Conservation (phyloP, 2,888 invertebrate species). For the Stegana nigrithorax region DNA sequence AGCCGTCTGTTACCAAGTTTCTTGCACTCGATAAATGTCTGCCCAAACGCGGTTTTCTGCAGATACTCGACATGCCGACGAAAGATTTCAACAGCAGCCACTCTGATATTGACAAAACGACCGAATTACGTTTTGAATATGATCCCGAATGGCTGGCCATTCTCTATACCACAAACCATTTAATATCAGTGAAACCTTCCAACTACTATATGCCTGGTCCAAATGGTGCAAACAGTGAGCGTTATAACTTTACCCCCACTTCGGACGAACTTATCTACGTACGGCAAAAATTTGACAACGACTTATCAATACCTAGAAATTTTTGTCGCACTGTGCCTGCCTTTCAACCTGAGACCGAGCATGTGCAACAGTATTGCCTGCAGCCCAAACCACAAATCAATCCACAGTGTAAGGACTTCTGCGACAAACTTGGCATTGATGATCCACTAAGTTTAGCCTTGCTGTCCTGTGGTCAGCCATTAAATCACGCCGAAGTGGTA, state of each 20-base stretch:
- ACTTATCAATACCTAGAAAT: conserved; percentile 80
- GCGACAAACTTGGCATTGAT: conserved; percentile 78
- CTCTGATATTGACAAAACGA: not conserved
- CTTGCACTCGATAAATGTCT: conserved; percentile 97
- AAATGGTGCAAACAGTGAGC: conserved; percentile 73
- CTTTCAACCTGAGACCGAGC: conserved; percentile 69
- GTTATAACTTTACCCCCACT: conserved; percentile 74
- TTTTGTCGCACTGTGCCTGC: conserved; percentile 82
- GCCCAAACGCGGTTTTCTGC: conserved; percentile 87
- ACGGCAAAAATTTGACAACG: conserved; percentile 73
- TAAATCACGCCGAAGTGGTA: conserved; percentile 49
- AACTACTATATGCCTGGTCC: conserved; percentile 84
- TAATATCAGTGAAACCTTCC: conserved; percentile 78
- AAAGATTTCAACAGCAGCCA: conserved; percentile 68
- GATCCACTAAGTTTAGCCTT: conserved; percentile 81
- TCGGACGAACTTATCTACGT: conserved; percentile 78
- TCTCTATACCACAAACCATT: conserved; percentile 88
- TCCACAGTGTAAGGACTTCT: conserved; percentile 77
- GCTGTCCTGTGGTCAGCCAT: conserved; percentile 69
- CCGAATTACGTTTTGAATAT: conserved; percentile 69
- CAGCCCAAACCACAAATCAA: conserved; percentile 74
- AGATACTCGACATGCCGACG: conserved; percentile 79
- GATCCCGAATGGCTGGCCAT: conserved; percentile 97
- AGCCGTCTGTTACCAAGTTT: conserved; percentile 79
- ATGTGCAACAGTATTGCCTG: conserved; percentile 58